Base-by-base conservation (phyloP, 2,888 invertebrate genomes). In the Timandra comae region DNA sequence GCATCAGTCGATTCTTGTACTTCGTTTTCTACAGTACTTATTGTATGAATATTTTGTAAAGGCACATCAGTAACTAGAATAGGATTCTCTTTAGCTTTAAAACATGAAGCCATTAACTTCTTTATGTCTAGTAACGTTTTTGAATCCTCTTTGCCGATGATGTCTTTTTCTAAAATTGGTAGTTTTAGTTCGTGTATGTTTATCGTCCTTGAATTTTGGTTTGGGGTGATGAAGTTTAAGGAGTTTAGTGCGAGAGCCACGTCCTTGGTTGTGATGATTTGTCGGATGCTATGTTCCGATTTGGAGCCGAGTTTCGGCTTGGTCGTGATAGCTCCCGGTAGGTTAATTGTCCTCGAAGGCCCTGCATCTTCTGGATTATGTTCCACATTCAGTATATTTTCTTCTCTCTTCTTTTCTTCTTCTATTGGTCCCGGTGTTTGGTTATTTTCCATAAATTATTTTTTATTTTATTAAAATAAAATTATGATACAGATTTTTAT, bases 211-310 rank as follows among this genome's bases (percentile, higher is more conserved):
- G 56, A 35, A 7, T 41, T 38, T 41, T 58, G 61, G 3, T 52
- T 52, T 2, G 61, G 52, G 7, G 64, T 44, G 5, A 58, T 63
- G 19, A 73, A 73, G 34, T 68, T 82, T 4, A 79, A 29, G 1
- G 81, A 79, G 27, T 71, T 76, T 1, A 84, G 37, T 1, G 81
- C 79, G 12, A 77, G 69, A 1, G 73, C 65, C 9, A 79, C 70
- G 42, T 85, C 80, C 56, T 73, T 68, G 7, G 51, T 53, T 27
- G 81, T 81, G 16, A 80, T 71, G 3, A 75, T 66, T 38, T 77
- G 70, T 37, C 76, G 57, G 22, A 85, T 61, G 34, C 61, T 79
- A 35, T 84, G 82, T 46, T 85, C 84, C 1, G 84, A 85, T 62
- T 81, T 85, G 0, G 84, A 85, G 1, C 79, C 76, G 31, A 72